phyloP scores from a whole-genome alignment of 2,797 vertebrate species.

The Odontamblyopus lacepedii region DNA sequence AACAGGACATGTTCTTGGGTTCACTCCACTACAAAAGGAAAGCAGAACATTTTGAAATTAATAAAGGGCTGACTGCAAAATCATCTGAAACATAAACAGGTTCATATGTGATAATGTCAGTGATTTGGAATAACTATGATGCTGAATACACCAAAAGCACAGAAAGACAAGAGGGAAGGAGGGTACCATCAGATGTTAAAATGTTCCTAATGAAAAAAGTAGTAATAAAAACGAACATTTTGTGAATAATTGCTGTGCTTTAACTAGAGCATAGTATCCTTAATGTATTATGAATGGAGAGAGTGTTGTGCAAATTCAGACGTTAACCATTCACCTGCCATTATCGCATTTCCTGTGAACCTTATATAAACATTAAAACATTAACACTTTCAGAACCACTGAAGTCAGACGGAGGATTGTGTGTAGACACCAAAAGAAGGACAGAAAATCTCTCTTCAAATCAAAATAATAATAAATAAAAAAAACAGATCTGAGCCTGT shows the following conservation, averaged over 20 bases:
- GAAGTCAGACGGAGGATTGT: neutral
- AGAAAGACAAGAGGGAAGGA: neutral
- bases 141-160: too few species aligned
- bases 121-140: neutral
- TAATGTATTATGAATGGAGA: slow-evolving; percentile 28
- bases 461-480: too few species aligned
- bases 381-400: slow-evolving; percentile 24
- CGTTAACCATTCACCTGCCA: slow-evolving; percentile 58
- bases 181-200: too few species aligned
- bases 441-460: slow-evolving; percentile 23
- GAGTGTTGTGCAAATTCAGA: slow-evolving; percentile 16
- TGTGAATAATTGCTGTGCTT: neutral
- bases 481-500: too few species aligned
- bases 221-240: too few species aligned
- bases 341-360: slow-evolving; percentile 29
- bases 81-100: neutral
- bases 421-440: neutral
- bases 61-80: neutral
- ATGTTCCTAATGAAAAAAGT: too few species aligned
- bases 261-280: neutral
- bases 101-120: neutral
- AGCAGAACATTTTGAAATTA: slow-evolving; percentile 4
- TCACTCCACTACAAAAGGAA: slow-evolving; percentile 28
- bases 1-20: slow-evolving; percentile 53
- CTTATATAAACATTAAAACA: slow-evolving; percentile 64